phyloP scores from a whole-genome alignment of 1,140 invertebrate species.

The Drosophila nikananu region DNA sequence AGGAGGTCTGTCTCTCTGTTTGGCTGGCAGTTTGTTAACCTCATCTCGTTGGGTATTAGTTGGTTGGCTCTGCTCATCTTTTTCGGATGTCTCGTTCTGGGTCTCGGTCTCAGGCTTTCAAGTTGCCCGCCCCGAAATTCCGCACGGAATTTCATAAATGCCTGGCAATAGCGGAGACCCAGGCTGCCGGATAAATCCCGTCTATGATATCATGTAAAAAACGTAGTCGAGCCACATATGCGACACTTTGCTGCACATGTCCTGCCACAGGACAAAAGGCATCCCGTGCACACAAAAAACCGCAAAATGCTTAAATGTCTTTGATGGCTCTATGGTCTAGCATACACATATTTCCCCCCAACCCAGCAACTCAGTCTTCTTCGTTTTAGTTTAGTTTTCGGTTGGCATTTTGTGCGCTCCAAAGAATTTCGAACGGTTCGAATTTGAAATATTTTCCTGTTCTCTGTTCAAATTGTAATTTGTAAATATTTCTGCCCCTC shows the following conservation, averaged over 20 bases:
- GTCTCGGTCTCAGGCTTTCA: slow-evolving; percentile 47
- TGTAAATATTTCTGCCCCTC: slow-evolving; percentile 26
- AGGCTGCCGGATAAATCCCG: slow-evolving; percentile 52
- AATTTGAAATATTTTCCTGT: slow-evolving; percentile 73
- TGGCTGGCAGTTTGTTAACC: slow-evolving; percentile 63
- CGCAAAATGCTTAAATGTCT: slow-evolving; percentile 81
- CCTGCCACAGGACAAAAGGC: slow-evolving; percentile 60
- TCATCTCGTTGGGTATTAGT: slow-evolving; percentile 40
- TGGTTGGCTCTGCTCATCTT: slow-evolving; percentile 6
- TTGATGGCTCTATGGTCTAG: slow-evolving; percentile 60
- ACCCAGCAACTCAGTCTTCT: neutral
- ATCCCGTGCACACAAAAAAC: slow-evolving; percentile 63
- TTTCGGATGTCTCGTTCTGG: slow-evolving; percentile 28
- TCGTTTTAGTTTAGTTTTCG: slow-evolving; percentile 48
- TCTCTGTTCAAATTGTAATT: slow-evolving; percentile 50
- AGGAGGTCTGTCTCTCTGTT: slow-evolving; percentile 10
- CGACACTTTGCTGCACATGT: slow-evolving; percentile 71
- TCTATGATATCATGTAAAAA: slow-evolving; percentile 46
- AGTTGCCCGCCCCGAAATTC: slow-evolving; percentile 62
- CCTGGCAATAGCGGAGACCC: slow-evolving; percentile 54
- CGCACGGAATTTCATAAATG: slow-evolving; percentile 77
- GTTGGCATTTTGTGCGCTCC: slow-evolving; percentile 64
- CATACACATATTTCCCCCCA: slow-evolving; percentile 4
- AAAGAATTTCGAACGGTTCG: slow-evolving; percentile 70
- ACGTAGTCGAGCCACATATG: slow-evolving; percentile 47